Evolutionary conservation across 2,113 vertebrate genomes (phyloP), one percentile per base, ranked within the genome.

Genomic region (Rhineura floridana): DNA sequence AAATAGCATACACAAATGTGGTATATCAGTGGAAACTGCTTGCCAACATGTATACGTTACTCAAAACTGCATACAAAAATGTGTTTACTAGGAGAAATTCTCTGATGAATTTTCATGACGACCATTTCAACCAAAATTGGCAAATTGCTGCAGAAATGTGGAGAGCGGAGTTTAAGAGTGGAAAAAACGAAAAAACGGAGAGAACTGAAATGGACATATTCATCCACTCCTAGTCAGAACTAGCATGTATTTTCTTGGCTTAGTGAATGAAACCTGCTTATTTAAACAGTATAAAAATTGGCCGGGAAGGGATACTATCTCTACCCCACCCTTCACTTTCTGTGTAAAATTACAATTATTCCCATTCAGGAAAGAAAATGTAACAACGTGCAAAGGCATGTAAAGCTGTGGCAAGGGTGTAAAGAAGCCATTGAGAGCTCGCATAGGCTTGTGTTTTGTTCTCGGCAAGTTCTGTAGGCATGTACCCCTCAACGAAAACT

Each of bases 401-500:
- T 0, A 10, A 19, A 36, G 28, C 55, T 81, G 42, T 48, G 79
- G 39, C 62, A 59, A 88, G 84, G 55, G 73, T 7, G 28, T 78
- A 81, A 62, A n/a, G 62, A 86, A 90, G 83, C 15, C 88, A 6
- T 25, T 44, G 75, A 88, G 73, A 91, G 13, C 88, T 91, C 28
- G 15, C 70, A 81, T 72, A 80, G 88, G 85, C 91, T 91, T 94
- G 91, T 84, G 73, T 70, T 91, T 36, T 81, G 76, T 62, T 91
- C 25, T 72, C 46, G 85, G 55, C 42, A 87, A 9, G 85, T 63
- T 69, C 39, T 89, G 46, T 67, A 50, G 90, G 59, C 88, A 79
- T 0, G 0, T 81, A 83, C 65, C 82, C n/a, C 63, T 91, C n/a
- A 15, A 7, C 89, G 79, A 21, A 84, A 83, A 48, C 4, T 62